These are phyloP conservation scores for Apteryx mantelli DNA, from an alignment of 2,113 vertebrate species.

Conservation along the genomic window DNA sequence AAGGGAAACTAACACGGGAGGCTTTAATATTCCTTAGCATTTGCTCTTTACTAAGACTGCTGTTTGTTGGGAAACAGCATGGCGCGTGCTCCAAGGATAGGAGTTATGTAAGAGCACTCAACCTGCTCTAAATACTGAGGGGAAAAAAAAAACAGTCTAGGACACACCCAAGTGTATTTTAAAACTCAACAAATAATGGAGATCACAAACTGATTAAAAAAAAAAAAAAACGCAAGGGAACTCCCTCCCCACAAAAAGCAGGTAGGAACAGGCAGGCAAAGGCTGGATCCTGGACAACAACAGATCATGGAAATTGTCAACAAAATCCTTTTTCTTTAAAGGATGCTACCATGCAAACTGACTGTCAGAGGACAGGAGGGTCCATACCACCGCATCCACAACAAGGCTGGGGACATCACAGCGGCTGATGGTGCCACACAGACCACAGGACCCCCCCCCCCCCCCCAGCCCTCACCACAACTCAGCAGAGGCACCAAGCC, in stretches of 20 bases:
- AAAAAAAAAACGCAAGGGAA: neutral
- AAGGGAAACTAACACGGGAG: conserved; percentile 45
- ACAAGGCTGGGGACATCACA: neutral
- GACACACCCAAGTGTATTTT: neutral
- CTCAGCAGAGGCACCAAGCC: neutral
- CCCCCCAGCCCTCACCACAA: too few relatives aligned
- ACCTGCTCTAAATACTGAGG: neutral
- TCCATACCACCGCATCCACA: neutral
- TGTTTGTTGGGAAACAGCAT: neutral
- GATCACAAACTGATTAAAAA: neutral
- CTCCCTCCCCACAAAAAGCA: neutral
- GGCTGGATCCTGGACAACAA: neutral
- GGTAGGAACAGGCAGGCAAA: neutral
- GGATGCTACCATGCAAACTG: neutral
- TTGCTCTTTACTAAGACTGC: neutral
- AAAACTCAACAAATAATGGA: neutral
- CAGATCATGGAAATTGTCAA: neutral
- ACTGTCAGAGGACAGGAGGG: too few relatives aligned
- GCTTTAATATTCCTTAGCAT: neutral
- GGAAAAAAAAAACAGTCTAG: neutral
- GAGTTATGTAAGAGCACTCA: neutral
- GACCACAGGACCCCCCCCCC: neutral
- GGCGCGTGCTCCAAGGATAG: neutral
- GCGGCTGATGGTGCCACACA: neutral
- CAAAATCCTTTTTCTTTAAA: too few relatives aligned